Evolutionary conservation across 2,797 vertebrate species (phyloP).

Genomic region (Sciaenops ocellatus): DNA sequence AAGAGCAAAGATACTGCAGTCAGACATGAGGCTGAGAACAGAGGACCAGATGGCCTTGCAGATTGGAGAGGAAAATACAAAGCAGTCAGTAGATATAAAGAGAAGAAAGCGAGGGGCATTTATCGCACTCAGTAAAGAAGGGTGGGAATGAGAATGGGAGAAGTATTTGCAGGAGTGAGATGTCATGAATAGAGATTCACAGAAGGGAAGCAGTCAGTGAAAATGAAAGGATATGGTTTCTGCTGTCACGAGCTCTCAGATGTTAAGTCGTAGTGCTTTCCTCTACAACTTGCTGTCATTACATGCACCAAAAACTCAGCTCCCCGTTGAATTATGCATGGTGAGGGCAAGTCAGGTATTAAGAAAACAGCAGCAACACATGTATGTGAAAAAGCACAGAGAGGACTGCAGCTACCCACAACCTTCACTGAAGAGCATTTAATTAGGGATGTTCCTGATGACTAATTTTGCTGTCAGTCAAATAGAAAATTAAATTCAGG

Average conservation of each 20-base stretch:
- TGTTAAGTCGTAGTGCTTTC: conserved; percentile 52
- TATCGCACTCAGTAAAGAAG: conserved; percentile 26
- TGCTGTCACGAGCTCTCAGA: conserved; percentile 53
- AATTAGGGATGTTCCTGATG: neutral
- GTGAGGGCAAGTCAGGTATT: conserved; percentile 22
- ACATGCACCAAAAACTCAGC: conserved; percentile 41
- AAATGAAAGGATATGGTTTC: conserved; percentile 62
- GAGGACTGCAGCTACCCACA: neutral
- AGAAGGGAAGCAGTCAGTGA: conserved; percentile 45
- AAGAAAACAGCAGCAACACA: conserved; percentile 38
- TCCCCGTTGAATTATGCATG: conserved; percentile 67
- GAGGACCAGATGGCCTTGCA: conserved; percentile 74
- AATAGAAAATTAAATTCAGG: too few relatives aligned
- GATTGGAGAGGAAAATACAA: conserved; percentile 64
- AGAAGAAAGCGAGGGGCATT: conserved; percentile 36
- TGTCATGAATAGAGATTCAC: conserved; percentile 42
- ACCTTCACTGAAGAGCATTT: neutral
- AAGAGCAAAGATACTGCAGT: conserved; percentile 64
- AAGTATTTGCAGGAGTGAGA: conserved; percentile 45
- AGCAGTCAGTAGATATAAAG: conserved; percentile 48
- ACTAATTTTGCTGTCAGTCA: too few relatives aligned
- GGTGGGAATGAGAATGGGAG: neutral
- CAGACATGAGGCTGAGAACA: conserved; percentile 61
- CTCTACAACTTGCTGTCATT: conserved; percentile 49
- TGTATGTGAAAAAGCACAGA: conserved; percentile 7